Evolutionary conservation across 2,113 vertebrate genomes (phyloP), one percentile per base, ranked within the genome.

Genomic region (Clinocottus analis): DNA sequence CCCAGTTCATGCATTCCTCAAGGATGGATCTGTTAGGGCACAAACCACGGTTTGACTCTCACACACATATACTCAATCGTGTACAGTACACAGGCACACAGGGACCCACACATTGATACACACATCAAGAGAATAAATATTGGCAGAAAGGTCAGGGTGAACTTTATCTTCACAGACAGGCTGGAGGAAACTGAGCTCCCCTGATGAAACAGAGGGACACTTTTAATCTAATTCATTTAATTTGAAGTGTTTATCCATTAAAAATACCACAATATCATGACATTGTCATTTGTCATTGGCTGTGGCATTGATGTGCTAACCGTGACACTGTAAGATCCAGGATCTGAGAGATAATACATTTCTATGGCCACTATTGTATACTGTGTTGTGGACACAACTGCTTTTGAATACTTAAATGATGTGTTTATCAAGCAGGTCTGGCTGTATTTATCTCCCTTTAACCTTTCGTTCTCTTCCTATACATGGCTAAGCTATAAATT

Each of bases 401-500:
- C 82, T 90, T 94, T 94, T 91, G 86, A 93, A 67, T 71, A 85
- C 89, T 92, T 92, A 91, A 83, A 86, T 84, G 76, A 89, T 68
- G 80, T 91, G 47, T 83, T 89, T 75, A 89, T 92, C 33, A 68
- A 71, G 63, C 90, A 69, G 82, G 87, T 94, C 93, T 96, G 95
- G 80, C 91, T 96, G 93, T 90, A 91, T 92, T 95, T 95, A 95
- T 93, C 88, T 93, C 92, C 73, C 85, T 91, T 93, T 95, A 94
- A 93, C 87, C 92, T 93, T 89, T 84, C 84, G 91, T 93, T 93
- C 81, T 94, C 85, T 89, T 75, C 25, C 75, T 33, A 82, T 7
- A 75, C 86, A 84, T 88, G 80, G 63, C 77, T 33, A 72, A 79
- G 72, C 86, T 89, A 93, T 88, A 91, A 79, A 76, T 78, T 79